Conservation (phyloP, 2,113 vertebrate species). For the Megaleporinus macrocephalus region DNA sequence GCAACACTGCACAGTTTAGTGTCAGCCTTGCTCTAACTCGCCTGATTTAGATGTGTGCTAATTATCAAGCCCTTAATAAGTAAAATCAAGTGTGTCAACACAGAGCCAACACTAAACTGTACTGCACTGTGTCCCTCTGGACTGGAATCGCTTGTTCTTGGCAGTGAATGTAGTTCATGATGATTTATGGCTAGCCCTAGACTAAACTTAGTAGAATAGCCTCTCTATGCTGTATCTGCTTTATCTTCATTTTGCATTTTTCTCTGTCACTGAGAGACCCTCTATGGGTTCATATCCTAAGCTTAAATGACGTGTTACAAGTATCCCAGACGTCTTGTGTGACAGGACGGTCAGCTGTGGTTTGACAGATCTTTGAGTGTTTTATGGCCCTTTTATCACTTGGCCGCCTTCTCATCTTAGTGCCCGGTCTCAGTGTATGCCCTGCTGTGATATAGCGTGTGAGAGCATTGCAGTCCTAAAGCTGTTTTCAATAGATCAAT, state of each 20-base stretch:
- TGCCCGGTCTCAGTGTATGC: background rate
- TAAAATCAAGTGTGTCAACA: background rate
- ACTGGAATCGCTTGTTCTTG: background rate
- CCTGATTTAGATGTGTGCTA: background rate
- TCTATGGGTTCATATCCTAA: background rate
- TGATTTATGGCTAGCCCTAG: conserved; percentile 1
- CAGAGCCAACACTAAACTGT: background rate
- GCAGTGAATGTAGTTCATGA: conserved; percentile 1
- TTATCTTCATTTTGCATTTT: background rate
- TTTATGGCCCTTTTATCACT: background rate
- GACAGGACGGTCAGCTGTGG: too few relatives aligned
- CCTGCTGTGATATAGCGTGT: background rate
- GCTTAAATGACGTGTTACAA: background rate
- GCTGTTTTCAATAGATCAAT: background rate
- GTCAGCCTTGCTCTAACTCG: background rate
- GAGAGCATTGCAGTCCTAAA: background rate
- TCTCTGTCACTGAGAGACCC: background rate
- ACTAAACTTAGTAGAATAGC: background rate
- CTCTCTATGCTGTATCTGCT: background rate
- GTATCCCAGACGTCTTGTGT: background rate
- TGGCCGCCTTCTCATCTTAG: background rate
- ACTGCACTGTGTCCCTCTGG: background rate
- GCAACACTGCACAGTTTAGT: background rate
- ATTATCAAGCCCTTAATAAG: background rate
- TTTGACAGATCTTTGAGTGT: background rate